phyloP scores from a whole-genome alignment of 2,113 vertebrate species.

The Chionis minor region DNA sequence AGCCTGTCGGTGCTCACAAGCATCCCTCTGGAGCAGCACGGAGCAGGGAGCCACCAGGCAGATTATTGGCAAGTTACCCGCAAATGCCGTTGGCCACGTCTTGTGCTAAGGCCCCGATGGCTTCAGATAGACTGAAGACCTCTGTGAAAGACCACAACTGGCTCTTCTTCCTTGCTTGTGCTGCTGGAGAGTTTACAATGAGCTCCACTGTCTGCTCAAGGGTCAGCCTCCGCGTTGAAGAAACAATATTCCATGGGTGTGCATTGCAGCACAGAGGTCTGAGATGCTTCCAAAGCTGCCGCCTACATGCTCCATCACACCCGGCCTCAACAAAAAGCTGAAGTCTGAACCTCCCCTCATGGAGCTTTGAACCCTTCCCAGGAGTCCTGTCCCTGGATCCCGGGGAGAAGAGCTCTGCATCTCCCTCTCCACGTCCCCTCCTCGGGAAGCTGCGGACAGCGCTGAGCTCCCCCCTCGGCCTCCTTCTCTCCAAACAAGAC shows the following conservation, averaged over 20 bases:
- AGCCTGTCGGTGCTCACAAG: neutral
- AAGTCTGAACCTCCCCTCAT: neutral
- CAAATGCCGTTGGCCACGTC: accelerated
- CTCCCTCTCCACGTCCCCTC: neutral
- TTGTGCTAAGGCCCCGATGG: neutral
- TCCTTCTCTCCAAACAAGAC: neutral
- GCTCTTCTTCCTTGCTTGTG: neutral
- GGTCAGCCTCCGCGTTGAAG: neutral
- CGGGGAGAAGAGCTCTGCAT: neutral
- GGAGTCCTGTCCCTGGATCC: neutral
- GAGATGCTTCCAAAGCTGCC: neutral
- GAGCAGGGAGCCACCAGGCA: neutral
- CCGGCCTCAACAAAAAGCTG: neutral
- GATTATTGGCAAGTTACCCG: neutral
- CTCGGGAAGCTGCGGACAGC: neutral
- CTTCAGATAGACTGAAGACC: neutral
- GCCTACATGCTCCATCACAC: neutral
- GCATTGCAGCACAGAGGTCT: neutral
- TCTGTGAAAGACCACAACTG: neutral
- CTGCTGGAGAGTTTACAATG: neutral
- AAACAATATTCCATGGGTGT: neutral
- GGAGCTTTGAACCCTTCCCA: neutral
- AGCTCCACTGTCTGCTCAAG: neutral
- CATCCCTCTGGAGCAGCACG: neutral
- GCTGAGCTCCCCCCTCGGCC: accelerated